A percentile compares a stretch with the other conserved stretches of the same genome.
Conservation (phyloP, 1,140 invertebrate species). For the Brachionus asplanchnoidis region DNA sequence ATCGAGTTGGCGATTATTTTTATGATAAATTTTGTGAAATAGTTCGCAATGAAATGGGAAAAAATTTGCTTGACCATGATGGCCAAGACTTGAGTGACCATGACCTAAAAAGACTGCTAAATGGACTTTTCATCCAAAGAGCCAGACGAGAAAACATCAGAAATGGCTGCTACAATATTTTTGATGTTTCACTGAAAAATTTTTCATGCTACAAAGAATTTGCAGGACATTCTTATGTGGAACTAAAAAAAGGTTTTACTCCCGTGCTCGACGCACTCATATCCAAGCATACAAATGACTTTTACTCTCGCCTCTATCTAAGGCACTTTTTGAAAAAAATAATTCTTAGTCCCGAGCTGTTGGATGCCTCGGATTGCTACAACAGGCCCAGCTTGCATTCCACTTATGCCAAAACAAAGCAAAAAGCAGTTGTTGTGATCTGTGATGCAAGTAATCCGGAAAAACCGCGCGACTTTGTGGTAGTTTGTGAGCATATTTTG, state of each 20-base stretch:
- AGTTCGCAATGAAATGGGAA: constrained; percentile 18
- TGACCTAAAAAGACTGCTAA: constrained; percentile 1
- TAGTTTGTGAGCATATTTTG: constrained; percentile 13
- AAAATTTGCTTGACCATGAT: not conserved
- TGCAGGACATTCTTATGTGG: constrained; percentile 13
- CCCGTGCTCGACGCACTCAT: constrained; percentile 11
- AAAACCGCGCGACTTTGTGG: not conserved
- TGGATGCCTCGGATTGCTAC: not conserved
- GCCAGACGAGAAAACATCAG: constrained; percentile 27
- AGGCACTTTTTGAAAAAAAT: constrained; percentile 39
- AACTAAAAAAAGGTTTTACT: constrained; percentile 31
- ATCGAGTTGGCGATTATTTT: constrained; percentile 23
- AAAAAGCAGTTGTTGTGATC: constrained; percentile 5
- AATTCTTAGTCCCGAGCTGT: not conserved
- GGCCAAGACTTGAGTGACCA: not conserved
- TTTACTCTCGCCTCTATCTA: not conserved
- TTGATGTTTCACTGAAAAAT: constrained; percentile 30
- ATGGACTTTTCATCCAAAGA: not conserved
- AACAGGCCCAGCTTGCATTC: constrained; percentile 4
- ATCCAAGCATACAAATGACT: not conserved
- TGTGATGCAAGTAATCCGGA: constrained; percentile 16
- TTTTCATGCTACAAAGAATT: constrained; percentile 35
- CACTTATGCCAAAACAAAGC: not conserved
- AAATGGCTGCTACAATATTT: constrained; percentile 33
- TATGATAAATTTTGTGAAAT: constrained; percentile 39